Evolutionary conservation across 2,888 invertebrate species (phyloP), one percentile per base, ranked within the genome.

Genomic region (Cartodere bifasciata): DNA sequence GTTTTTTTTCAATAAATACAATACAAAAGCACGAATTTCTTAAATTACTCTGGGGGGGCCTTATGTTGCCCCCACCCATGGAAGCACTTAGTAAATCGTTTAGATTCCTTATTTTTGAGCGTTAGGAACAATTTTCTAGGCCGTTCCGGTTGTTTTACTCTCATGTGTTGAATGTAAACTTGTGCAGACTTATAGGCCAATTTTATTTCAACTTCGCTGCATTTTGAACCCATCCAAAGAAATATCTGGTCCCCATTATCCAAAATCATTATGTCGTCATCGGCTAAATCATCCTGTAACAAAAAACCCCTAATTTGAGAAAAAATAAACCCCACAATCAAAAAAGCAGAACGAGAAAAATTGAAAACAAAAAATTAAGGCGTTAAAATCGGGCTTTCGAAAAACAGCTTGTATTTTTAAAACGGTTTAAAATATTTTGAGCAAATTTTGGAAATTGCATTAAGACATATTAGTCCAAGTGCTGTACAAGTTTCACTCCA

Each of bases 231-330:
- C 32, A 97, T 71, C 98, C 98, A 98, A 31, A 98, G 68, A 64
- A 92, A 98, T 32, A 98, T 90, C 62, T 94, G 90, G 48, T 90
- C 86, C 3, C 98, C 98, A 55, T 92, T 97, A 62, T 99, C 98
- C 44, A 98, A 67, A 44, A 98, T 90, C 98, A 98, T 98, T 20
- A 98, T 95, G 60, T 99, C 98, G 58, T 99, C 97, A 62, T 98
- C 97, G 2, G 95, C 95, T 45, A 98, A 67, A 63, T 98, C 98
- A 57, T 98, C 98, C 83, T 92, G 59, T 28, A 65, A 64, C 45
- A 56, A 56, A 37, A 11, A 24, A 11, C 11, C 11, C 6, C 10
- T 9, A 24, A n/a, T n/a, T n/a, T n/a, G n/a, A n/a, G n/a, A n/a
- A n/a, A n/a, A n/a, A n/a, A n/a, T n/a, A n/a, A n/a, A n/a, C n/a